Conservation (phyloP, 2,888 invertebrate genomes). For the Disparrhopalites patrizii region DNA sequence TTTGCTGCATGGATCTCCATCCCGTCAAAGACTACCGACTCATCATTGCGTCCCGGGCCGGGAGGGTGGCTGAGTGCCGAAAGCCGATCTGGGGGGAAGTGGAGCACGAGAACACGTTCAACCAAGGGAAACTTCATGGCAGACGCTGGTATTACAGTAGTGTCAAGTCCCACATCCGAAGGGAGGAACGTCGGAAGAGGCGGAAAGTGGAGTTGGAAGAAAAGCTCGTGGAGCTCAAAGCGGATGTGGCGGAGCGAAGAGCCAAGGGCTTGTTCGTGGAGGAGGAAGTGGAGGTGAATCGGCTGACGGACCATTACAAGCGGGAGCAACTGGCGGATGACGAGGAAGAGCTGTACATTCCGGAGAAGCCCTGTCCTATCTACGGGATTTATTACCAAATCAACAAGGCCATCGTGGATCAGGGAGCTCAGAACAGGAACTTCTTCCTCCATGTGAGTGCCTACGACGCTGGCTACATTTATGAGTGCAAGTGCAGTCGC, state of each 20-base stretch:
- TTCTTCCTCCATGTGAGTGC: slow-evolving; percentile 63
- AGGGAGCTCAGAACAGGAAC: slow-evolving; percentile 51
- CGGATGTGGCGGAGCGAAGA: slow-evolving; percentile 49
- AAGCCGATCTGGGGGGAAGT: slow-evolving; percentile 39
- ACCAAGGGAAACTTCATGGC: slow-evolving; percentile 42
- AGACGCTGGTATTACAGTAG: slow-evolving; percentile 51
- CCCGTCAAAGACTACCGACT: slow-evolving; percentile 39
- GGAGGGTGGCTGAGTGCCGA: slow-evolving; percentile 43
- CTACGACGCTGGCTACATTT: slow-evolving; percentile 65
- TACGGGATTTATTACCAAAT: slow-evolving; percentile 57
- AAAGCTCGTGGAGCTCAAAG: slow-evolving; percentile 57
- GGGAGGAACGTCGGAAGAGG: slow-evolving; percentile 60
- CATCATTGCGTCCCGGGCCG: slow-evolving; percentile 33
- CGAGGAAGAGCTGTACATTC: slow-evolving; percentile 57
- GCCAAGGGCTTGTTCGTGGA: slow-evolving; percentile 32
- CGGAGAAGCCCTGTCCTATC: slow-evolving; percentile 59
- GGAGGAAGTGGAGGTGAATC: slow-evolving; percentile 41
- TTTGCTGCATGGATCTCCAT: slow-evolving; percentile 38
- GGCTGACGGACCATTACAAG: slow-evolving; percentile 35
- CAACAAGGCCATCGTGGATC: slow-evolving; percentile 50
- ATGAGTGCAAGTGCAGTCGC: slow-evolving; percentile 56
- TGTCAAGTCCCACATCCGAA: slow-evolving; percentile 60
- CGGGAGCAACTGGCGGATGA: slow-evolving; percentile 52
- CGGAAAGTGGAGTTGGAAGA: slow-evolving; percentile 57
- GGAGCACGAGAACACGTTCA: slow-evolving; percentile 28